Percentiles rank a stretch among this genome's conserved stretches.
These are phyloP conservation scores for Eupeodes luniger DNA, from an alignment of 2,888 invertebrate species.

Conservation along the genomic window DNA sequence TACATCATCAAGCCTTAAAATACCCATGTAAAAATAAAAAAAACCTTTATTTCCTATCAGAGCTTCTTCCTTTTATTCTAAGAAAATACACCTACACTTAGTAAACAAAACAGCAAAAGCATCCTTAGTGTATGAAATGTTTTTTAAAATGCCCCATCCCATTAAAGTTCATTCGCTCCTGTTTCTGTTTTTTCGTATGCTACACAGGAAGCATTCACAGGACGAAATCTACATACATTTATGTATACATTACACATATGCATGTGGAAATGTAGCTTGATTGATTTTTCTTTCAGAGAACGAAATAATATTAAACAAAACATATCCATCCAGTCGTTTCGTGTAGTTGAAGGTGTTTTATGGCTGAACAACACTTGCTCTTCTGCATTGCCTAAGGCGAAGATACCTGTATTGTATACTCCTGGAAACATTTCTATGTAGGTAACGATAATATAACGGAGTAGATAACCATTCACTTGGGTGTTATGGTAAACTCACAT, in stretches of 20 bases:
- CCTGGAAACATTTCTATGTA: neutral
- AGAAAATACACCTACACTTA: neutral
- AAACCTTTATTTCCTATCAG: too few species aligned
- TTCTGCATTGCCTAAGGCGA: slow-evolving; percentile 16
- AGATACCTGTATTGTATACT: neutral
- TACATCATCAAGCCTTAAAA: too few species aligned
- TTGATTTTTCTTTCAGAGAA: slow-evolving; percentile 9
- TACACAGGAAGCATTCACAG: neutral
- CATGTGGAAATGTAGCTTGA: neutral
- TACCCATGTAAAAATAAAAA: too few species aligned
- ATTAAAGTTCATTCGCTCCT: slow-evolving; percentile 10
- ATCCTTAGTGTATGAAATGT: neutral
- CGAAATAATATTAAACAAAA: slow-evolving; percentile 27
- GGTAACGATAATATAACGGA: neutral
- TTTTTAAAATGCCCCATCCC: neutral
- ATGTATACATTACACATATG: neutral
- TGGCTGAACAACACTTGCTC: slow-evolving; percentile 10
- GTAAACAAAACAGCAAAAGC: neutral
- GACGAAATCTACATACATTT: neutral
- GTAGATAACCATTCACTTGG: slow-evolving; percentile 6
- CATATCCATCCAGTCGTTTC: slow-evolving; percentile 23
- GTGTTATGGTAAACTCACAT: slow-evolving; percentile 18
- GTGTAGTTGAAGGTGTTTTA: slow-evolving; percentile 22
- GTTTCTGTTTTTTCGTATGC: neutral
- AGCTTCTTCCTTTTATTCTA: neutral